Conservation (phyloP, 1,140 invertebrate genomes). For the Drosophila miranda region DNA sequence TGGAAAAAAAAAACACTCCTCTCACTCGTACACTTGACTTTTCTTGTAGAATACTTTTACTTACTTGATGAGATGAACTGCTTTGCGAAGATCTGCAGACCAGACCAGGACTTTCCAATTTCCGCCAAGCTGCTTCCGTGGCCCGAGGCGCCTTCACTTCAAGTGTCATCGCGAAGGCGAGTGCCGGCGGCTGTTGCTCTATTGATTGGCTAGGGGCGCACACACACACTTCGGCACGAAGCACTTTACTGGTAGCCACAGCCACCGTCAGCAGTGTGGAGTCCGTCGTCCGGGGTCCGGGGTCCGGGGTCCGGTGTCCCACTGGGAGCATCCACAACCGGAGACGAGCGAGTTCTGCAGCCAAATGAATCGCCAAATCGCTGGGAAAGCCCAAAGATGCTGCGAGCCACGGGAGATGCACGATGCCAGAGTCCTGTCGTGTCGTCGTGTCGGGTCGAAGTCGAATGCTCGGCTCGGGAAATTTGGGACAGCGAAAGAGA, state of each 20-base stretch:
- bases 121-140: slow-evolving; percentile 60
- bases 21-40: slow-evolving; percentile 24
- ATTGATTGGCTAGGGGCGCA: slow-evolving; percentile 28
- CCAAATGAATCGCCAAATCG: slow-evolving; percentile 67
- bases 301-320: not conserved
- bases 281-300: too few species aligned
- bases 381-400: slow-evolving; percentile 53
- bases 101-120: slow-evolving; percentile 59
- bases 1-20: too few species aligned
- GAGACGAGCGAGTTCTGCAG: slow-evolving; percentile 80
- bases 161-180: slow-evolving; percentile 44
- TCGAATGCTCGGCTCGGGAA: not conserved
- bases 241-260: too few species aligned
- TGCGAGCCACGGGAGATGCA: slow-evolving; percentile 49
- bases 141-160: slow-evolving; percentile 54
- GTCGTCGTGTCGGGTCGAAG: not conserved
- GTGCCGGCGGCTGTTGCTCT: slow-evolving; percentile 70
- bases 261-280: too few species aligned
- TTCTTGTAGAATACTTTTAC: slow-evolving; percentile 34
- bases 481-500: slow-evolving; percentile 14
- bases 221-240: slow-evolving; percentile 2
- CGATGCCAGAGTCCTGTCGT: slow-evolving; percentile 21
- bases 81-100: not conserved
- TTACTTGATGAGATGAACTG: slow-evolving; percentile 27
- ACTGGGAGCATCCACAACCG: slow-evolving; percentile 51